These are phyloP conservation scores for Oreochromis tanganicae DNA, from an alignment of 2,113 vertebrate species.

Conservation along the genomic window DNA sequence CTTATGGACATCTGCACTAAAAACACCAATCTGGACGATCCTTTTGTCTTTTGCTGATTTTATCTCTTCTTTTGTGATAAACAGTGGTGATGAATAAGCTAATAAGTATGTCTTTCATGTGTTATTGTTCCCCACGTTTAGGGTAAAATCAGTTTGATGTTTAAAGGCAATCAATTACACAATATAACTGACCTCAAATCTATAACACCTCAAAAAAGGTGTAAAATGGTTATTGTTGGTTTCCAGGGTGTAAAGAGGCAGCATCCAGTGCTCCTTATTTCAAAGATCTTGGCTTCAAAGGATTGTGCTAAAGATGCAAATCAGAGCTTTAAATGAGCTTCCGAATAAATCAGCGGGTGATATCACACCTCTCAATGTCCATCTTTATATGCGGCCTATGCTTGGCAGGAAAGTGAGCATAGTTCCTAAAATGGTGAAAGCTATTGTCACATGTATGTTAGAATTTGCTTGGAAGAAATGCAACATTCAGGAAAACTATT, in stretches of 20 bases:
- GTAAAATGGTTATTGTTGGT: background rate
- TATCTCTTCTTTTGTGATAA: background rate
- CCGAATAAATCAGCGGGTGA: background rate
- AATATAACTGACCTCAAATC: background rate
- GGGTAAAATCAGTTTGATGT: background rate
- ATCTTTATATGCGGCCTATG: background rate
- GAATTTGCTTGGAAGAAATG: background rate
- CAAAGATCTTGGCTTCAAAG: background rate
- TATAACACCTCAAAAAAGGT: background rate
- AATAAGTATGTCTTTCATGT: background rate
- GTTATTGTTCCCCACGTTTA: background rate
- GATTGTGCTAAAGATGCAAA: background rate
- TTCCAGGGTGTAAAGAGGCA: background rate
- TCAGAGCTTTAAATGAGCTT: background rate
- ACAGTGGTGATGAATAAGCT: background rate
- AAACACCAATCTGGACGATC: fast-evolving
- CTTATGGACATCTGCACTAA: background rate
- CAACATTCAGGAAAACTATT: background rate
- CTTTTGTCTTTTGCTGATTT: background rate
- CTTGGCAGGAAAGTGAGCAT: background rate
- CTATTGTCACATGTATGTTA: background rate
- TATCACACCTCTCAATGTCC: background rate
- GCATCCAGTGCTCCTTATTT: background rate
- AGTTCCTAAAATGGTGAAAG: background rate
- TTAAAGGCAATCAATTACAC: background rate